Base-by-base conservation (phyloP, 2,888 invertebrate genomes). In the Apamea sordens region DNA sequence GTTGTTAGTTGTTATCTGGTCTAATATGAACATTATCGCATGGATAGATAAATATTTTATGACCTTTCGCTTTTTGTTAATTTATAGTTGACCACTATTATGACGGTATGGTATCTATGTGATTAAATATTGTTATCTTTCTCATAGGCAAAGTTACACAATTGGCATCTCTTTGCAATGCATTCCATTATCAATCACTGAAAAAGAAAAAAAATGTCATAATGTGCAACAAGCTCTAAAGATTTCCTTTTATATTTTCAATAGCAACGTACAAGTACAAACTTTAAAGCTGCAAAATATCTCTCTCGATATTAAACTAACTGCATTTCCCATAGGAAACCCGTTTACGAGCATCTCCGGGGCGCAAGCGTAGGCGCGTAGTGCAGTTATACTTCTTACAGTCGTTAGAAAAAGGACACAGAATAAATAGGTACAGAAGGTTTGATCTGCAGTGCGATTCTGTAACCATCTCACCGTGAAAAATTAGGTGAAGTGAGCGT, bases 261-360 rank as follows among this genome's bases (percentile, higher is more conserved):
- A 70, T 71, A 70, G 50, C 50, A 36, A 61, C 56, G 56, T 72
- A 69, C 21, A 74, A 64, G 44, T 64, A 21, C 41, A 72, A 72
- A 28, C 41, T 69, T 64, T 65, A 68, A n/a, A 6, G 24, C 61
- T 36, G 13, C 47, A n/a, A 68, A 28, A 64, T 79, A 86, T 80
- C 73, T 76, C 71, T 71, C 53, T 76, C 73, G 77, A 85, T 85
- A 85, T 83, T 73, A 78, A 88, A 79, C 81, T 81, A 83, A 88
- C 79, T 80, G 36, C 41, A 83, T 89, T 79, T 82, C 78, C 81
- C 79, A 79, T 68, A 76, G 81, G 77, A 82, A 88, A 82, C 77
- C 50, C 70, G 77, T 83, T 89, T 88, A 81, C 77, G 69, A 83
- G 83, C 41, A 53, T 61, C 77, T 73, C 80, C 65, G 77, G 64